phyloP scores from a whole-genome alignment of 2,888 invertebrate species.

The Chorisops tibialis region DNA sequence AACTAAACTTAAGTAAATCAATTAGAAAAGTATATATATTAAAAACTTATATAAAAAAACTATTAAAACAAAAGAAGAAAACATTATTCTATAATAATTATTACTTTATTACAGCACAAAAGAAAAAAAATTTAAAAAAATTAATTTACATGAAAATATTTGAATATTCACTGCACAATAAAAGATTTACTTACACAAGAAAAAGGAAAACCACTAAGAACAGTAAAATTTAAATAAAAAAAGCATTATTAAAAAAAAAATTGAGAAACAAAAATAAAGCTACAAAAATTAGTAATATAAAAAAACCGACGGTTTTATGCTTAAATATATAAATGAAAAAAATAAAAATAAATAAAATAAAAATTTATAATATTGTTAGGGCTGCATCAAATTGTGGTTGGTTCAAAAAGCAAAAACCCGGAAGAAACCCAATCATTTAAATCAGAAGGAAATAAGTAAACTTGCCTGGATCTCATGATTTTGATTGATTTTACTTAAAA shows the following conservation, averaged over 20 bases:
- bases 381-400: neutral
- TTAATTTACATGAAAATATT: neutral
- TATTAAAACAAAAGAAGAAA: neutral
- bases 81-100: neutral
- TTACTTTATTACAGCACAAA: neutral
- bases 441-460: neutral
- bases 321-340: neutral
- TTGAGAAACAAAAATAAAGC: neutral
- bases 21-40: neutral
- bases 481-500: neutral
- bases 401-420: neutral
- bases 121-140: neutral
- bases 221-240: neutral
- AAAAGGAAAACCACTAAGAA: neutral
- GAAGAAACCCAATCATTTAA: neutral
- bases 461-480: neutral
- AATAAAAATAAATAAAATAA: neutral
- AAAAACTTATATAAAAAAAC: neutral
- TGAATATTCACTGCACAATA: neutral
- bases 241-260: neutral
- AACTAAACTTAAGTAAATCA: neutral
- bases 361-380: neutral
- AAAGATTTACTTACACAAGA: neutral
- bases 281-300: neutral
- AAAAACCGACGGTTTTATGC: conserved; percentile 5